A percentile compares a stretch with the other conserved stretches of the same genome.
Evolutionary conservation across 2,888 invertebrate species (phyloP).

Genomic region (Lithophane socia): DNA sequence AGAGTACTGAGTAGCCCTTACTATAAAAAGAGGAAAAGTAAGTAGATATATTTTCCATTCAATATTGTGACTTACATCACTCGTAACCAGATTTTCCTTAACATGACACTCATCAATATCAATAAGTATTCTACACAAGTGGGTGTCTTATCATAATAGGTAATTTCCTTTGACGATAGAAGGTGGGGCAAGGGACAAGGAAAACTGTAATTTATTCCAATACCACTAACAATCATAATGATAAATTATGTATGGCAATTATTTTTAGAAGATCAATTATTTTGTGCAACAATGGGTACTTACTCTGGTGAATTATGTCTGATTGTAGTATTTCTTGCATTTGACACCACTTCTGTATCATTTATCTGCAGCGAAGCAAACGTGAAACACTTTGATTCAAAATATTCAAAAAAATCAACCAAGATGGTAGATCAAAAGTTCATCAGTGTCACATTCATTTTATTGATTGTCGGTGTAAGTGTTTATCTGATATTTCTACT

Average conservation of each 20-base stretch:
- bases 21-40: background rate
- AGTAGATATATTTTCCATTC: background rate
- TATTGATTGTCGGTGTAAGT: constrained; percentile 54
- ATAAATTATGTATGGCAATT: constrained; percentile 6
- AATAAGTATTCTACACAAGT: constrained; percentile 11
- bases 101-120: constrained; percentile 6
- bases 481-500: constrained; percentile 47
- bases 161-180: constrained; percentile 25
- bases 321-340: constrained; percentile 75
- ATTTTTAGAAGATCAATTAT: background rate
- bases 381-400: constrained; percentile 45
- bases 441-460: constrained; percentile 28
- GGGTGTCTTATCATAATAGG: constrained; percentile 26
- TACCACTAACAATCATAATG: background rate
- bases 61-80: background rate
- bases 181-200: constrained; percentile 10
- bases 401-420: constrained; percentile 39
- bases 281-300: constrained; percentile 66
- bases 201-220: constrained; percentile 12
- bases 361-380: constrained; percentile 73
- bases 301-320: constrained; percentile 75
- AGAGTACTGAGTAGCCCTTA: background rate
- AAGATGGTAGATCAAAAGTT: constrained; percentile 52
- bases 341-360: constrained; percentile 76
- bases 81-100: constrained; percentile 19